Evolutionary conservation across 92 coral and sea anemone genomes (phyloP), one percentile per base, ranked within the genome.

Genomic region (Phenganax subtilis): DNA sequence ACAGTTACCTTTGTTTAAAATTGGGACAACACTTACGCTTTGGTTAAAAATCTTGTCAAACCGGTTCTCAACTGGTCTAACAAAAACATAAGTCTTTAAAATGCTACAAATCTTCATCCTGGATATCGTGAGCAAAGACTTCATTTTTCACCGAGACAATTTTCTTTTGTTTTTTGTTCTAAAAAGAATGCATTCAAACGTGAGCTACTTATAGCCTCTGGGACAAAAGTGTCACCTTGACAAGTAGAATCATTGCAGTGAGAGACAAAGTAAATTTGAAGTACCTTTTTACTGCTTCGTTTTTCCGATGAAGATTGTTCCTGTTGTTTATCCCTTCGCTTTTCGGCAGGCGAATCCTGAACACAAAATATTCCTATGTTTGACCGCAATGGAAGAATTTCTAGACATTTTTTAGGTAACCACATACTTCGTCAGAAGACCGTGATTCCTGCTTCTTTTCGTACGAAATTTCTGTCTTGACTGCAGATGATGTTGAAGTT

Each of bases 111-210:
- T 93, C 97, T 67, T 93, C 97, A 82, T 93, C 96, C 71, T 96
- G 93, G 81, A 93, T 93, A 17, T 96, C 97, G 71, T 91, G 71
- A 6, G 82, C 97, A 79, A 93, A 93, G 44, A 93, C 93, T 77
- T 93, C 89, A 78, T 93, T 93, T 11, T 92, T 86, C 64, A 85
- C 91, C 56, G 90, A 75, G 58, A 88, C 90, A 51, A 77, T 61
- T 37, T 75, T 75, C 65, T 77, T 77, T 9, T 44, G 72, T 56
- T 77, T 59, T 44, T 76, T 76, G 52, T 76, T 53, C 11, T 12
- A 58, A 58, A 54, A 76, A 16, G n/a, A 71, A 17, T 71, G 57
- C 76, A 17, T 71, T 11, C 10, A 15, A 71, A 51, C 4, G 65
- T 14, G 16, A 59, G 25, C 2, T 14, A 59, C 1, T 20, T 14